phyloP scores from a whole-genome alignment of 2,113 vertebrate genomes.

The Heterocephalus glaber region DNA sequence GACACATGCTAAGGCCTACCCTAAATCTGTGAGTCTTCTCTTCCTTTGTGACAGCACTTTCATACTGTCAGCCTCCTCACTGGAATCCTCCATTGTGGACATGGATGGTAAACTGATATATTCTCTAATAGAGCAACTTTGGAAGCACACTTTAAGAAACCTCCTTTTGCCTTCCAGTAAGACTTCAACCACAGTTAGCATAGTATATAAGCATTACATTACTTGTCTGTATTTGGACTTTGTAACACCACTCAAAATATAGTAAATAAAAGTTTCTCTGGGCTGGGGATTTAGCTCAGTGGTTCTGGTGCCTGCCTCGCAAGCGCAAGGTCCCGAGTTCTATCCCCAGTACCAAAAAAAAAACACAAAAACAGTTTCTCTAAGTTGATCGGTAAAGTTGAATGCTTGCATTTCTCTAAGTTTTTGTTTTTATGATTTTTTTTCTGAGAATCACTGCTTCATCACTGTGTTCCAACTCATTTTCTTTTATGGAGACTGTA shows the following conservation, averaged over 20 bases:
- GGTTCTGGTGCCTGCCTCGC: too few species aligned
- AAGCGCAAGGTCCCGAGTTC: too few species aligned
- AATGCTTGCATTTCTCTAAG: not conserved
- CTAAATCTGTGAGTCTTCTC: not conserved
- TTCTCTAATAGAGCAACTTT: not conserved
- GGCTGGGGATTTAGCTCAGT: too few species aligned
- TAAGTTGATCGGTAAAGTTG: not conserved
- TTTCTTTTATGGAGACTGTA: not conserved
- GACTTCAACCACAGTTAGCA: not conserved
- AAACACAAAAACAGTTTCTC: too few species aligned
- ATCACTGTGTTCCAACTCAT: not conserved
- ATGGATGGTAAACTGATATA: not conserved
- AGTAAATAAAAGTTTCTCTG: not conserved
- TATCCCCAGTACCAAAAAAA: too few species aligned
- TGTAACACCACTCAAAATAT: not conserved
- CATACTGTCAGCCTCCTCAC: not conserved
- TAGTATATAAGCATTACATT: not conserved
- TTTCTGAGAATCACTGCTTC: not conserved
- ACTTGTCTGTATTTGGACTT: not conserved
- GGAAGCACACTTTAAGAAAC: not conserved
- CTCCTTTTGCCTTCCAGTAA: not conserved
- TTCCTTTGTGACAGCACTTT: not conserved
- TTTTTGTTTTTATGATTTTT: not conserved
- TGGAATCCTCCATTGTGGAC: not conserved
- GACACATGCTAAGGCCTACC: not conserved